Evolutionary conservation across 92 coral and sea anemone genomes (phyloP).

Genomic region (Epizoanthus scotinus): DNA sequence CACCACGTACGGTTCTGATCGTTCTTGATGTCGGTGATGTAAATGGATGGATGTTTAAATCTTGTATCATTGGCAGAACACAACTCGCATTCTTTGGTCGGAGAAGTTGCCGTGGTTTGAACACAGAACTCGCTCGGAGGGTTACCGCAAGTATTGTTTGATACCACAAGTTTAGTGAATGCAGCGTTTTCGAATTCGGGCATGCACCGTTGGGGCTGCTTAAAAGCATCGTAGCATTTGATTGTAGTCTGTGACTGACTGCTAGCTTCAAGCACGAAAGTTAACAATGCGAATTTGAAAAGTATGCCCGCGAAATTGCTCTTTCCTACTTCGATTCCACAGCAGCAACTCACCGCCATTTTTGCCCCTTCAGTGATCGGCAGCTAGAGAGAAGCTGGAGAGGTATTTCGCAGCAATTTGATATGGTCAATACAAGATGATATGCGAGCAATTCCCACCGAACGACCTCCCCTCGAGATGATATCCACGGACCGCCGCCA

Average conservation of each 20-base stretch:
- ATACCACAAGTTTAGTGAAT: constrained; percentile 65
- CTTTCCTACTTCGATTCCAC: not conserved
- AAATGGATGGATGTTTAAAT: constrained; percentile 67
- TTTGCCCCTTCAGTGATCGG: constrained; percentile 25
- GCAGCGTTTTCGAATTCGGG: constrained; percentile 97
- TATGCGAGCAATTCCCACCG: constrained; percentile 61
- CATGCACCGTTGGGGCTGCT: constrained; percentile 78
- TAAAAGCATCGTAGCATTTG: constrained; percentile 61
- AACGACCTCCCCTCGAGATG: constrained; percentile 48
- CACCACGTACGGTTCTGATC: constrained; percentile 97
- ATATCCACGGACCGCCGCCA: constrained; percentile 44
- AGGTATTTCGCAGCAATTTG: constrained; percentile 31
- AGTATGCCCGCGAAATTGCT: constrained; percentile 2
- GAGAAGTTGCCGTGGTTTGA: constrained; percentile 84
- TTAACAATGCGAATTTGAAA: not conserved
- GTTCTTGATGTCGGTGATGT: constrained; percentile 92
- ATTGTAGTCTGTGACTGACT: constrained; percentile 49
- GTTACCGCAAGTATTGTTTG: constrained; percentile 94
- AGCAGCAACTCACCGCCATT: constrained; percentile 22
- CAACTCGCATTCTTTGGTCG: constrained; percentile 77
- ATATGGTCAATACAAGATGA: constrained; percentile 29
- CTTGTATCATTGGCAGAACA: constrained; percentile 61
- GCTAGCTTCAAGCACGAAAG: constrained; percentile 26
- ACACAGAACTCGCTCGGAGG: constrained; percentile 87
- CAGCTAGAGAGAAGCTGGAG: constrained; percentile 24